These are phyloP conservation scores for Morelia viridis DNA, from an alignment of 2,797 vertebrate genomes.

Conservation along the genomic window DNA sequence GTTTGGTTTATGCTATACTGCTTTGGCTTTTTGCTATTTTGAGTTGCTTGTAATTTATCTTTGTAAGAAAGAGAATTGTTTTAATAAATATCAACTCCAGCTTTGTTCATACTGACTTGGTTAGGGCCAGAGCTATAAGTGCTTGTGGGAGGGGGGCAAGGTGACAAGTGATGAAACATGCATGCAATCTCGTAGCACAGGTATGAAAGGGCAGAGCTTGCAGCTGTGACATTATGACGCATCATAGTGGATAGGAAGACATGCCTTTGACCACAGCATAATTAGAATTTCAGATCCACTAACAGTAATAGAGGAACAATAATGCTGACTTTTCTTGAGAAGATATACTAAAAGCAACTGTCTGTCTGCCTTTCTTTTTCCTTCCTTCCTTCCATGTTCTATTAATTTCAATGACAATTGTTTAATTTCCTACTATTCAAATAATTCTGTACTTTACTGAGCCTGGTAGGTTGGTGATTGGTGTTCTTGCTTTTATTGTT, in stretches of 20 bases:
- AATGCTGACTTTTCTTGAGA: neutral
- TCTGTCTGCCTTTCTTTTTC: neutral
- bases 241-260: neutral
- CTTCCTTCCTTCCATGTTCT: neutral
- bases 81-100: neutral
- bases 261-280: neutral
- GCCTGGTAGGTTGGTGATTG: neutral
- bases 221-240: neutral
- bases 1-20: neutral
- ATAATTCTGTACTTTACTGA: neutral
- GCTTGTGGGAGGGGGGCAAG: neutral
- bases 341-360: neutral
- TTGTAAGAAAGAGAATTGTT: neutral
- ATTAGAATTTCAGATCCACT: neutral
- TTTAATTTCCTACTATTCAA: neutral
- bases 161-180: neutral
- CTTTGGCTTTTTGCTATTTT: neutral
- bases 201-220: neutral
- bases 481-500: neutral
- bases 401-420: neutral
- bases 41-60: neutral
- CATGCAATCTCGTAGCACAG: neutral
- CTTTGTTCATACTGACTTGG: neutral
- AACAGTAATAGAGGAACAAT: neutral
- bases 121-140: neutral